A percentile compares a stretch with the other conserved stretches of the same genome.
phyloP scores from a whole-genome alignment of 2,888 invertebrate genomes.

The Pristionchus japonicus region DNA sequence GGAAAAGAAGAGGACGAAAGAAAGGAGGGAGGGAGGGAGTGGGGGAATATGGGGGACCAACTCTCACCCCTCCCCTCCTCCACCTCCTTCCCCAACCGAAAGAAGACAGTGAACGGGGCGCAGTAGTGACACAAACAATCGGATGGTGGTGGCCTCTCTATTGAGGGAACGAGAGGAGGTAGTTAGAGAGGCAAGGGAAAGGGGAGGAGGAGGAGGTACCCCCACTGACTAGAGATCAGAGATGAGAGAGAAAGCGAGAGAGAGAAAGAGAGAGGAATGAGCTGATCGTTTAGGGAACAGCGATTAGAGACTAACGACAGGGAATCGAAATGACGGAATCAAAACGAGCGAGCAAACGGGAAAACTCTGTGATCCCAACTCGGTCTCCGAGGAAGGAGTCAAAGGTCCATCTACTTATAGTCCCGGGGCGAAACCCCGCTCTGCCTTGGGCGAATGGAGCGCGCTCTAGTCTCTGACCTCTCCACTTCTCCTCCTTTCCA shows the following conservation, averaged over 20 bases:
- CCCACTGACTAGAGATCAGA: neutral
- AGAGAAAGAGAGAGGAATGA: too few relatives aligned
- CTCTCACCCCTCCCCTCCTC: conserved; percentile 15
- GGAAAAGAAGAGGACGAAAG: neutral
- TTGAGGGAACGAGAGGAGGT: neutral
- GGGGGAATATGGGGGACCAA: neutral
- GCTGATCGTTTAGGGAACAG: neutral
- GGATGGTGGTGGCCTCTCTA: neutral
- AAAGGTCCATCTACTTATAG: neutral
- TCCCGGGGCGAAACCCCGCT: neutral
- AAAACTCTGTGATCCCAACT: neutral
- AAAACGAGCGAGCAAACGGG: neutral
- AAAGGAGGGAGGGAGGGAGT: neutral
- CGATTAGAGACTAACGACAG: conserved; percentile 15
- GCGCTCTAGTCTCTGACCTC: conserved; percentile 3
- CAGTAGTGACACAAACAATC: conserved; percentile 29
- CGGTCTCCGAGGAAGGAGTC: neutral
- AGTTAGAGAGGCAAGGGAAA: neutral
- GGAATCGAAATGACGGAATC: neutral
- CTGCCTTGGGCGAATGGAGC: neutral
- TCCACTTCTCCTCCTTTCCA: conserved; percentile 4
- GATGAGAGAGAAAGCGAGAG: too few relatives aligned
- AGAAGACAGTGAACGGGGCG: conserved; percentile 10
- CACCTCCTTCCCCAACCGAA: neutral
- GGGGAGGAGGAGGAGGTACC: neutral